A percentile compares a stretch with the other conserved stretches of the same genome.
Conservation (phyloP, 2,797 vertebrate species). For the Anabas testudineus region DNA sequence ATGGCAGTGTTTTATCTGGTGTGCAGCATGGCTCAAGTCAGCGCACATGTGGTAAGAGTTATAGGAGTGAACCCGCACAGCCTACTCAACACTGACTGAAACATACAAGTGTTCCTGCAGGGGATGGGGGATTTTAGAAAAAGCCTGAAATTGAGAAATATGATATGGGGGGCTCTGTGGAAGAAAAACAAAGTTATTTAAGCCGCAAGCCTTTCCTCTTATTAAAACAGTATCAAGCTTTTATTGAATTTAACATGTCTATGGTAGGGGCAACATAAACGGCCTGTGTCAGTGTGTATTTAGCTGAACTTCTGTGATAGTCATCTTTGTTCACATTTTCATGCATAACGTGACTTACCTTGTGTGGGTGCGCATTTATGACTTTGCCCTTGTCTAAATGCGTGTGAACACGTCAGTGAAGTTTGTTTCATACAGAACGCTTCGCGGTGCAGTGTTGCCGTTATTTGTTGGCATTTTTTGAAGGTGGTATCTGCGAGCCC, state of each 20-base stretch:
- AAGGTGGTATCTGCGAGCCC: constrained; percentile 70
- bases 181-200: constrained; percentile 85
- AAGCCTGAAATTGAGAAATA: constrained; percentile 82
- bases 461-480: constrained; percentile 67
- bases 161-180: constrained; percentile 77
- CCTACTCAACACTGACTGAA: constrained; percentile 67
- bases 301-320: constrained; percentile 52
- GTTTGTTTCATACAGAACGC: constrained; percentile 10
- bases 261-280: constrained; percentile 70
- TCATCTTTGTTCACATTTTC: constrained; percentile 62
- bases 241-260: constrained; percentile 88
- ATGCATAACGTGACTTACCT: constrained; percentile 55
- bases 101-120: constrained; percentile 80
- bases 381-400: constrained; percentile 31
- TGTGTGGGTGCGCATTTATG: constrained; percentile 39
- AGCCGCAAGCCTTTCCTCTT: constrained; percentile 83
- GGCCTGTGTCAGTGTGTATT: constrained; percentile 51
- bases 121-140: constrained; percentile 81
- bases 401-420: constrained; percentile 23
- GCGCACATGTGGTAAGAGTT: constrained; percentile 84
- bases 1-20: constrained; percentile 66
- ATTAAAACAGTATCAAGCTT: constrained; percentile 84
- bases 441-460: constrained; percentile 26
- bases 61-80: constrained; percentile 65
- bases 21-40: constrained; percentile 47